Conservation (phyloP, 2,797 vertebrate species). For the Manis javanica region DNA sequence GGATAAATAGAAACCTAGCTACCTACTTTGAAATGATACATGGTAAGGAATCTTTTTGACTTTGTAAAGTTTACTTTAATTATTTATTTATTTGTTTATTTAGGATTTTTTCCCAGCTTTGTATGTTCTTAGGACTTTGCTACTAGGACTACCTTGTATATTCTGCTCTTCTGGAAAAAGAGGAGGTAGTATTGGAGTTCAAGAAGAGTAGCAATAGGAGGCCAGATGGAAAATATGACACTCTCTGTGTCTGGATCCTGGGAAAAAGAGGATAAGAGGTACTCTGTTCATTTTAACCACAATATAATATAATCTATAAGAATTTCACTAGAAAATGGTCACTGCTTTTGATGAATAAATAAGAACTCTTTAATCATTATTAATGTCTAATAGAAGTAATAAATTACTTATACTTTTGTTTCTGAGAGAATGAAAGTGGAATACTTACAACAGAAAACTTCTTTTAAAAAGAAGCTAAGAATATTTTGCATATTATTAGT, state of each 20-base stretch:
- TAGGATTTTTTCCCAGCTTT: not conserved
- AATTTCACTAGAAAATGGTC: not conserved
- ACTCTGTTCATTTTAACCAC: not conserved
- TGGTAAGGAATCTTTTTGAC: not conserved
- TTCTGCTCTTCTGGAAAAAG: not conserved
- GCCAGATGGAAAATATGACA: not conserved
- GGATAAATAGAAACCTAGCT: not conserved
- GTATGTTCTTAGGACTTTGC: not conserved
- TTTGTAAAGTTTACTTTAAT: slow-evolving; percentile 9
- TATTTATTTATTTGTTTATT: not conserved
- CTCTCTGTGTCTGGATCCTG: not conserved
- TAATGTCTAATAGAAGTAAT: not conserved
- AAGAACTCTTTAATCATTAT: not conserved
- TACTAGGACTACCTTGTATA: not conserved
- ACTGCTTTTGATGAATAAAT: not conserved
- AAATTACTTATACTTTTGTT: not conserved
- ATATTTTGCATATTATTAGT: slow-evolving; percentile 19
- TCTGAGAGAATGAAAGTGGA: not conserved
- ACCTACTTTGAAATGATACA: not conserved
- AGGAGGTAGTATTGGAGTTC: not conserved
- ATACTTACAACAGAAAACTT: not conserved
- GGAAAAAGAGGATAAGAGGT: not conserved
- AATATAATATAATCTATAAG: not conserved
- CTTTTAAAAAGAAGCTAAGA: not conserved
- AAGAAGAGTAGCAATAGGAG: not conserved